Base-by-base conservation (phyloP, 2,888 invertebrate genomes). In the Unio pictorum region DNA sequence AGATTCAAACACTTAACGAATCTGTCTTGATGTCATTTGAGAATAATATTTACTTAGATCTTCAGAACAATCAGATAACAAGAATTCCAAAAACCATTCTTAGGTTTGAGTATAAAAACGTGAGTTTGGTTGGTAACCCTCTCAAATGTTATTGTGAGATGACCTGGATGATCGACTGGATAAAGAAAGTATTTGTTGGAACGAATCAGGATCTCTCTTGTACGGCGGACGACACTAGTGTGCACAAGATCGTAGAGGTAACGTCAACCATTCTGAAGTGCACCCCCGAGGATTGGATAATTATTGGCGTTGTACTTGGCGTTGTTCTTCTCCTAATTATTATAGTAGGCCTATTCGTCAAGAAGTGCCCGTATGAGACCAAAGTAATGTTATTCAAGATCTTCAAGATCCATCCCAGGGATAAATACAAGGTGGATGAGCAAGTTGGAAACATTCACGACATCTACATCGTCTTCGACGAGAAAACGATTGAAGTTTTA, bases 331-430 rank as follows among this genome's bases (percentile, higher is more conserved):
- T 61, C 15, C 34, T 71, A 5, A 64, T 74, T 3, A 55, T 69
- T 23, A 59, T 61, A 17, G 67, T 68, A 7, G 55, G 64, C 17
- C 62, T 77, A 0, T 76, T 77, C 45, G 79, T 76, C 4, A 73
- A 68, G 57, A 64, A 74, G 20, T 81, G 81, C 62, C 81, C 81
- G 0, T 81, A 81, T 58, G 79, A 79, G 62, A 81, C 81, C 1
- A 76, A 76, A 68, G 81, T 81, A 57, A 64, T 81, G 58, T 8
- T 81, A n/a, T 68, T 73, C 23, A 74, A 68, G 62, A 17, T 79
- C 8, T 69, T 76, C 4, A 59, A 69, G 5, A 68, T 73, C n/a
- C 74, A 74, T 45, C 78, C 78, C 3, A 55, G 62, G 28, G 72
- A 73, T 55, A 76, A 69, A 28, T 80, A 80, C 63, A 57, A 69